Conservation (phyloP, 1,140 invertebrate species). For the Panagrolaimus sp. region DNA sequence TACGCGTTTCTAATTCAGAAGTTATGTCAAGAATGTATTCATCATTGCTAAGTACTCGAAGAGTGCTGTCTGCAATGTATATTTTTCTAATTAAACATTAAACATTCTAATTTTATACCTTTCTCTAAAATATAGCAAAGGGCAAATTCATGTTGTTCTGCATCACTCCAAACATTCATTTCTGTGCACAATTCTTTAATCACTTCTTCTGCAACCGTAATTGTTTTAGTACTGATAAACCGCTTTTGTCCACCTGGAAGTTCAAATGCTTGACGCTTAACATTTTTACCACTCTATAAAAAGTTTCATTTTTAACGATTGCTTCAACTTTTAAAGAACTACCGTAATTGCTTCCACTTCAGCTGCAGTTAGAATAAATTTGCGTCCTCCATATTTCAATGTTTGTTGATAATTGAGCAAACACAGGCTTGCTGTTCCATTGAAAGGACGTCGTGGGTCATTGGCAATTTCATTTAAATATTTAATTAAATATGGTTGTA, state of each 20-base stretch:
- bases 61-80: conserved; percentile 66
- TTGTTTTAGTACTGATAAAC: conserved; percentile 84
- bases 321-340: conserved; percentile 39
- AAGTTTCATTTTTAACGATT: conserved; percentile 19
- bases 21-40: conserved; percentile 96
- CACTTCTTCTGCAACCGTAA: conserved; percentile 81
- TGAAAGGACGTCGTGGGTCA: conserved; percentile 80
- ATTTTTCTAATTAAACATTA: neutral
- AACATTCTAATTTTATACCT: conserved; percentile 64
- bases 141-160: conserved; percentile 92
- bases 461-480: conserved; percentile 89
- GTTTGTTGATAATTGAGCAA: conserved; percentile 90
- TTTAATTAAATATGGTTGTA: conserved; percentile 88
- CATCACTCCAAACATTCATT: conserved; percentile 69
- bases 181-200: conserved; percentile 86
- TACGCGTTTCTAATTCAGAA: conserved; percentile 82
- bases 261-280: conserved; percentile 82
- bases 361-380: conserved; percentile 88
- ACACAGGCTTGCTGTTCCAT: conserved; percentile 80
- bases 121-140: conserved; percentile 92
- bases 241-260: conserved; percentile 85
- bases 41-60: conserved; percentile 85
- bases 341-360: conserved; percentile 85
- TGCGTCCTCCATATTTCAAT: conserved; percentile 87
- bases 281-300: conserved; percentile 72